These are phyloP conservation scores for Hoplostethus mediterraneus DNA, from an alignment of 2,797 vertebrate genomes.

Conservation along the genomic window DNA sequence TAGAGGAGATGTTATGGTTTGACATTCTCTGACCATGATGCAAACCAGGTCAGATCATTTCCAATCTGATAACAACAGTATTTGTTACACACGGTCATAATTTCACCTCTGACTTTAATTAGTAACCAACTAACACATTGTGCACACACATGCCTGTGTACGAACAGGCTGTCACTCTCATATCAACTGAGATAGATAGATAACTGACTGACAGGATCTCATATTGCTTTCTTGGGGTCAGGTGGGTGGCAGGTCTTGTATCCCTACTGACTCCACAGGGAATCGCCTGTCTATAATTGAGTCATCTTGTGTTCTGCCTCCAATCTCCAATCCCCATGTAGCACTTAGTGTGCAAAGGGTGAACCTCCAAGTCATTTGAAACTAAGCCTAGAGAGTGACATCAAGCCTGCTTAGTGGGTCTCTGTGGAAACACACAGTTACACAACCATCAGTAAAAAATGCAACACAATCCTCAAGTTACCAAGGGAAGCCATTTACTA, in stretches of 20 bases:
- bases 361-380: conserved; percentile 47
- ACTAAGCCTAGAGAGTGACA: conserved; percentile 41
- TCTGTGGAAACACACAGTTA: conserved; percentile 19
- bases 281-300: conserved; percentile 49
- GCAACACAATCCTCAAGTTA: conserved; percentile 6
- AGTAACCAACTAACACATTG: conserved; percentile 31
- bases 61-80: conserved; percentile 58
- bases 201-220: conserved; percentile 41
- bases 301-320: conserved; percentile 41
- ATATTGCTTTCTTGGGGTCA: conserved; percentile 44
- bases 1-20: conserved; percentile 38
- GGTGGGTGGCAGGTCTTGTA: conserved; percentile 42
- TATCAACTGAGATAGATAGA: conserved; percentile 63
- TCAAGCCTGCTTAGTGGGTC: conserved; percentile 34
- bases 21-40: conserved; percentile 62
- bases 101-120: conserved; percentile 61
- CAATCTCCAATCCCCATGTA: conserved; percentile 44
- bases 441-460: conserved; percentile 21
- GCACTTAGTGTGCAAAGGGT: conserved; percentile 32
- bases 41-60: conserved; percentile 46
- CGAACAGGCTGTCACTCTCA: conserved; percentile 31
- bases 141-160: background rate
- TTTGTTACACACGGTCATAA: conserved; percentile 43
- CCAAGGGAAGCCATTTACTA: background rate
- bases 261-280: conserved; percentile 40